A percentile compares a stretch with the other conserved stretches of the same genome.
These are phyloP conservation scores for Chirona hameri DNA, from an alignment of 2,888 invertebrate species.

Conservation along the genomic window DNA sequence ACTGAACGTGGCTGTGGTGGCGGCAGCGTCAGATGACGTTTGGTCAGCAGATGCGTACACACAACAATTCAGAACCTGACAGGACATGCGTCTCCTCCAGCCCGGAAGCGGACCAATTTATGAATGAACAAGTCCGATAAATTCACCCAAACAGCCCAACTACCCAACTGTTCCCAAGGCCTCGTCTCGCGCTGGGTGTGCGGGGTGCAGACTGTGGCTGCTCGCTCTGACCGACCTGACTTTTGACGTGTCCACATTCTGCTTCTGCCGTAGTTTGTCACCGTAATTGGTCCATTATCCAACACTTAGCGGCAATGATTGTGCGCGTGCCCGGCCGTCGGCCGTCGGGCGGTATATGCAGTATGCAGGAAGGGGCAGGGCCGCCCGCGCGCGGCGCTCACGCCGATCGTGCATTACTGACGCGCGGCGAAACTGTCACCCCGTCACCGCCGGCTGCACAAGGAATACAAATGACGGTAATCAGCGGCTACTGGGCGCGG, in stretches of 20 bases:
- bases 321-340: not conserved
- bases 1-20: no score
- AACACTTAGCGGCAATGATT: not conserved
- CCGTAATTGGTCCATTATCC: not conserved
- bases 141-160: no score
- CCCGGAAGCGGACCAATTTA: no score
- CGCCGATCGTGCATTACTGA: not conserved
- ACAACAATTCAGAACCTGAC: no score
- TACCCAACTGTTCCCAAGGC: no score
- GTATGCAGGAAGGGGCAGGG: not conserved
- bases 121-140: no score
- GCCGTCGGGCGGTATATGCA: not conserved
- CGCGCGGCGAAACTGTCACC: not conserved
- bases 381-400: not conserved
- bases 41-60: no score
- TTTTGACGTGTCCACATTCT: no score
- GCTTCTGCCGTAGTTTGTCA: not conserved
- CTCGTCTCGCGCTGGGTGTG: not conserved
- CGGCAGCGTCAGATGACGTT: no score
- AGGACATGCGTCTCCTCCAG: no score
- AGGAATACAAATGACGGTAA: slow-evolving; percentile 1
- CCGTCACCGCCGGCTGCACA: not conserved
- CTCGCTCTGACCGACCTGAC: no score
- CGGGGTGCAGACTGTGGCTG: no score
- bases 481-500: not conserved